phyloP scores from a whole-genome alignment of 37 sponge, comb jelly and placozoan species.

The Beroe forskalii region DNA sequence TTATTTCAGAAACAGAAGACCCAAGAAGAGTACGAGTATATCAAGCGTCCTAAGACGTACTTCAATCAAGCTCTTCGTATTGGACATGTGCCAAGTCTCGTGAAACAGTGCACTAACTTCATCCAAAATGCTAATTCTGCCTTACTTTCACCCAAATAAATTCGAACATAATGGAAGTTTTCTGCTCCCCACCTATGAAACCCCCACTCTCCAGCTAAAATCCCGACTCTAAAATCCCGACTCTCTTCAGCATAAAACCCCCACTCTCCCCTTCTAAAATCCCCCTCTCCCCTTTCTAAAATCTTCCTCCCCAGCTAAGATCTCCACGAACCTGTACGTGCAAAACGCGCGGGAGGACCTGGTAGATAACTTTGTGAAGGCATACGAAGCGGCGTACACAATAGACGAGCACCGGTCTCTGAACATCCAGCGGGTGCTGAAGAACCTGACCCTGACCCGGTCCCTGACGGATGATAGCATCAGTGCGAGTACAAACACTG shows the following conservation, averaged over 20 bases:
- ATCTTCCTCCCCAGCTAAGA: not conserved
- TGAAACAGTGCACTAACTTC: conserved; percentile 7
- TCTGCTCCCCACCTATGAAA: no score
- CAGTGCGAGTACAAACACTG: conserved; percentile 46
- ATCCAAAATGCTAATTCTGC: not conserved
- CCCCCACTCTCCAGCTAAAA: no score
- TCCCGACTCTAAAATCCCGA: no score
- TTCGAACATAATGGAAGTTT: no score
- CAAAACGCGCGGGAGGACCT: conserved; percentile 28
- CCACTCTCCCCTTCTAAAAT: no score
- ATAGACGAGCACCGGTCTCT: conserved; percentile 54
- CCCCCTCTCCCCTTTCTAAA: no score
- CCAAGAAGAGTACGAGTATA: conserved; percentile 62
- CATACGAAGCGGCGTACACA: conserved; percentile 56
- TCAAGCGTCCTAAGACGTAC: conserved; percentile 61
- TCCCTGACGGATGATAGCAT: conserved; percentile 54
- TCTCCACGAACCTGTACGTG: conserved; percentile 34
- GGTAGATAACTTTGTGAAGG: conserved; percentile 60
- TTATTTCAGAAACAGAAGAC: conserved; percentile 60
- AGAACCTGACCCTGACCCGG: conserved; percentile 38
- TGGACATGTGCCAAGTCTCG: conserved; percentile 59
- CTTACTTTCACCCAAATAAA: no score
- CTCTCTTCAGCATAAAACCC: no score
- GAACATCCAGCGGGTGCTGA: conserved; percentile 8
- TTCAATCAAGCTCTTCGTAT: conserved; percentile 56